Evolutionary conservation across 2,113 vertebrate species (phyloP).

Genomic region (Pteruthius melanotis): DNA sequence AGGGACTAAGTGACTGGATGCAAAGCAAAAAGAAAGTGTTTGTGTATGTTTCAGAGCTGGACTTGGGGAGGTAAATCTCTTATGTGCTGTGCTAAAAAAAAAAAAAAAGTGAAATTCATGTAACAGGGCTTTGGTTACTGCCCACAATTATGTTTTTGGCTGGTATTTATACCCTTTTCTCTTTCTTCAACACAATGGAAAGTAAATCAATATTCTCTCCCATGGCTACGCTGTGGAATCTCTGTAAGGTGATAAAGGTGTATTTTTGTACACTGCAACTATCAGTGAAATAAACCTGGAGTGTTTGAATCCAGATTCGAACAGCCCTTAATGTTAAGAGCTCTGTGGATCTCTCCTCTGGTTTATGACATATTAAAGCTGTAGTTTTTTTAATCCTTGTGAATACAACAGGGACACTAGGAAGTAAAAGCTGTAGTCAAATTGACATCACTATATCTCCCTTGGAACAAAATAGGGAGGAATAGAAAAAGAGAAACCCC

Average conservation of each 20-base stretch:
- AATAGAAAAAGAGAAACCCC: background rate
- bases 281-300: background rate
- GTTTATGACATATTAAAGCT: background rate
- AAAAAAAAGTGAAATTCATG: background rate
- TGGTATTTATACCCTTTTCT: background rate
- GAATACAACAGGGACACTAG: background rate
- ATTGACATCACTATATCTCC: background rate
- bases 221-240: background rate
- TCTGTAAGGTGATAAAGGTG: background rate
- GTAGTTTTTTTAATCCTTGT: background rate
- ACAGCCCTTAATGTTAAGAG: background rate
- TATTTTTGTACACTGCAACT: background rate
- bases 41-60: background rate
- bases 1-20: conserved; percentile 2
- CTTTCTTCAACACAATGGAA: background rate
- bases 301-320: background rate
- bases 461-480: background rate
- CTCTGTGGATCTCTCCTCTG: background rate
- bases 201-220: background rate
- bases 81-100: background rate
- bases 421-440: background rate
- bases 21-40: background rate
- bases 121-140: background rate
- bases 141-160: background rate
- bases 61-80: background rate